Percentiles rank a stretch among this genome's conserved stretches.
Conservation (phyloP, 2,888 invertebrate genomes). For the Calameuta filiformis region DNA sequence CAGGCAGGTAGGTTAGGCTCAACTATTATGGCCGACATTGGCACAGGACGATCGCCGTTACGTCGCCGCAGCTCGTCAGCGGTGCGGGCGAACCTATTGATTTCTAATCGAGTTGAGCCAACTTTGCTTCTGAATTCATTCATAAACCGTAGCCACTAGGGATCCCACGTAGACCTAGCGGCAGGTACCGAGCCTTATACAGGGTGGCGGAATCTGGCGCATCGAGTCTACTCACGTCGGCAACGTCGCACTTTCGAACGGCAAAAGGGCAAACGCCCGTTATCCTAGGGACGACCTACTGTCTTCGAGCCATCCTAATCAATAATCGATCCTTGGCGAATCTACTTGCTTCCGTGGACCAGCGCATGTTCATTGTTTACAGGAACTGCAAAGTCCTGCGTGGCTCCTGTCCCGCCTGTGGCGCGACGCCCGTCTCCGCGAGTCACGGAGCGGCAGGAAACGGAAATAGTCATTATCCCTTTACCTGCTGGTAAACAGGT, state of each 20-base stretch:
- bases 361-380: too few species aligned
- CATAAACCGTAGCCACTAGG: conserved; percentile 13
- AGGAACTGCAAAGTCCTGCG: background rate
- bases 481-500: conserved; percentile 30
- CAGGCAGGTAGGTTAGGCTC: too few species aligned
- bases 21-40: too few species aligned
- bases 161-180: background rate
- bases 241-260: conserved; percentile 5
- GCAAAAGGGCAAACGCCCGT: conserved; percentile 9
- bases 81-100: conserved; percentile 34
- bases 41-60: too few species aligned
- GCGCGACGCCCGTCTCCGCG: too few species aligned
- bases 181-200: conserved; percentile 10
- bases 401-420: background rate
- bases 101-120: conserved; percentile 38
- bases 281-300: conserved; percentile 1
- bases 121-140: conserved; percentile 30
- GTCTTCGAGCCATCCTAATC: background rate
- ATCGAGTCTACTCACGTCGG: background rate
- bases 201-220: conserved; percentile 4
- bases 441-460: conserved; percentile 24
- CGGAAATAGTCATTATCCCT: conserved; percentile 43
- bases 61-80: too few species aligned
- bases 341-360: too few species aligned
- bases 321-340: too few species aligned